A percentile compares a stretch with the other conserved stretches of the same genome.
Conservation (phyloP, 2,113 vertebrate genomes). For the Forbesichthys papilliferus region DNA sequence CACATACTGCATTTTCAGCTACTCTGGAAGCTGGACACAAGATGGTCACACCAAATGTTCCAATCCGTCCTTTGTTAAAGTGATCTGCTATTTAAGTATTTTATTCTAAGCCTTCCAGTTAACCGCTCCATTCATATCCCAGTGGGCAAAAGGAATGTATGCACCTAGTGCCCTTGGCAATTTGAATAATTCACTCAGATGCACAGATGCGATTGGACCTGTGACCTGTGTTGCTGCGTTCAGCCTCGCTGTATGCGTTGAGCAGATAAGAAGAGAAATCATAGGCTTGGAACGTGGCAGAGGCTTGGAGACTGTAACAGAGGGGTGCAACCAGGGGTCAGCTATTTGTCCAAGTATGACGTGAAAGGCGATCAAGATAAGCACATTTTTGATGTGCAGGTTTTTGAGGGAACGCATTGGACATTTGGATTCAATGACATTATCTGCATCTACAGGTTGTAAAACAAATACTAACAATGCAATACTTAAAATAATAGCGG, state of each 20-base stretch:
- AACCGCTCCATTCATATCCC: slow-evolving; percentile 38
- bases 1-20: slow-evolving; percentile 29
- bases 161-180: slow-evolving; percentile 57
- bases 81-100: slow-evolving; percentile 52
- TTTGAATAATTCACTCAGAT: slow-evolving; percentile 74
- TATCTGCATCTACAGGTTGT: slow-evolving; percentile 24
- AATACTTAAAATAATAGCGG: slow-evolving; percentile 25
- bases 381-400: slow-evolving; percentile 26
- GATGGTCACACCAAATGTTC: slow-evolving; percentile 39
- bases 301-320: slow-evolving; percentile 34
- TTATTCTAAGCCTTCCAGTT: slow-evolving; percentile 39
- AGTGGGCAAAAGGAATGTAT: slow-evolving; percentile 38
- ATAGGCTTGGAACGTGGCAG: slow-evolving; percentile 50
- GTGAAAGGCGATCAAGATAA: slow-evolving; percentile 47
- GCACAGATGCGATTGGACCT: slow-evolving; percentile 55
- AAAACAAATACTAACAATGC: slow-evolving; percentile 37
- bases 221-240: slow-evolving; percentile 53
- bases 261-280: slow-evolving; percentile 64
- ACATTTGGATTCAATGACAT: slow-evolving; percentile 17
- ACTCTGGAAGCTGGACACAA: slow-evolving; percentile 10
- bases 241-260: slow-evolving; percentile 53
- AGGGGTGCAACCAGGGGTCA: slow-evolving; percentile 49
- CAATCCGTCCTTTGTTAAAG: slow-evolving; percentile 39
- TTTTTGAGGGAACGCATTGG: slow-evolving; percentile 41
- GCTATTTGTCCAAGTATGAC: slow-evolving; percentile 49